Evolutionary conservation across 2,797 vertebrate species (phyloP).

Genomic region (Cynodonichthys magdalenae): DNA sequence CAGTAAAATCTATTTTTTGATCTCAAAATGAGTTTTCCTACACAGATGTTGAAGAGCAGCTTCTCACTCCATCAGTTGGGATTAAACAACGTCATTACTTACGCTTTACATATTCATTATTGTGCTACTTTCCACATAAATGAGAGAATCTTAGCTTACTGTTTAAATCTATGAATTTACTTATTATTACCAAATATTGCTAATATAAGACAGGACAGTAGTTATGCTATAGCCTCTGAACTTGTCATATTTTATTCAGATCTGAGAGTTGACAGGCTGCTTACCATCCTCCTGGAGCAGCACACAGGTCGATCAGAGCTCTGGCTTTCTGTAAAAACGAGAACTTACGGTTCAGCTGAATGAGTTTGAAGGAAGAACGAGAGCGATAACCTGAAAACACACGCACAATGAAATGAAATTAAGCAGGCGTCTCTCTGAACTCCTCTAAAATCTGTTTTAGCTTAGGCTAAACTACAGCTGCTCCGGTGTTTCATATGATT

Average conservation of each 20-base stretch:
- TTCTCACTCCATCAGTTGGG: no score
- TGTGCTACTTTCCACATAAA: no score
- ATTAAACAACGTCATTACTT: no score
- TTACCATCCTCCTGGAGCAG: constrained; percentile 95
- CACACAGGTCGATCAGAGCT: constrained; percentile 92
- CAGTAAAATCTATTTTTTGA: no score
- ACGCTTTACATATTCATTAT: no score
- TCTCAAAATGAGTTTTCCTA: no score
- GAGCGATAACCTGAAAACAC: constrained; percentile 89
- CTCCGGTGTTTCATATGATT: rapidly evolving
- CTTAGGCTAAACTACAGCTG: constrained; percentile 18
- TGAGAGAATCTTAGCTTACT: no score
- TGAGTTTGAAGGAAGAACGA: constrained; percentile 97
- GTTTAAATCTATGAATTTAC: no score
- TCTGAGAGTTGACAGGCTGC: constrained; percentile 38
- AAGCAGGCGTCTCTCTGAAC: neutral
- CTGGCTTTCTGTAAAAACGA: constrained; percentile 93
- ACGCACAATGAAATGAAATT: neutral
- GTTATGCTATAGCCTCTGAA: neutral
- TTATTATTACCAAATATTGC: no score
- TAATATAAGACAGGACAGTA: neutral
- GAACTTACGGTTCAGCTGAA: constrained; percentile 95
- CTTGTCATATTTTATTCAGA: neutral
- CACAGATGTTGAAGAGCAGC: no score
- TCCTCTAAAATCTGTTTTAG: neutral